Conservation (phyloP, 2,888 invertebrate species). For the Stegophylla sp. region DNA sequence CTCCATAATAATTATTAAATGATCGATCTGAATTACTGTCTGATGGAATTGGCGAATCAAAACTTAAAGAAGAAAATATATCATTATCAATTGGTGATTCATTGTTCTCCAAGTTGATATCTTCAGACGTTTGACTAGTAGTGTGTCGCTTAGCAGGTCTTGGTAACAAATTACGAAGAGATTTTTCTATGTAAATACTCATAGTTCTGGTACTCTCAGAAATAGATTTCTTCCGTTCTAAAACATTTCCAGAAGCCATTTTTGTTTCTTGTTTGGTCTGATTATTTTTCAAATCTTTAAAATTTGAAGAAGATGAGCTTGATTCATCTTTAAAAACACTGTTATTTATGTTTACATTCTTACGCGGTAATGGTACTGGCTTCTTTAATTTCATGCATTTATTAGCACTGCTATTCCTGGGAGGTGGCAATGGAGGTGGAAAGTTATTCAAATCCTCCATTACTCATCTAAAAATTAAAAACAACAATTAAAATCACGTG, state of each 20-base stretch:
- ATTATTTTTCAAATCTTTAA: conserved; percentile 57
- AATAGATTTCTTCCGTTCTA: conserved; percentile 70
- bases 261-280: conserved; percentile 67
- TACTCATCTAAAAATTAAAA: conserved; percentile 56
- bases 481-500: conserved; percentile 51
- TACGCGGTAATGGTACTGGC: conserved; percentile 60
- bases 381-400: conserved; percentile 48
- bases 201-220: conserved; percentile 72
- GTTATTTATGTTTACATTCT: conserved; percentile 42
- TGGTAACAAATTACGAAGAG: conserved; percentile 64
- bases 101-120: conserved; percentile 61
- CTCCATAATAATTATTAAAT: conserved; percentile 44
- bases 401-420: conserved; percentile 22
- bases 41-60: conserved; percentile 70
- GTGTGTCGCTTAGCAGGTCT: conserved; percentile 56
- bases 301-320: conserved; percentile 8
- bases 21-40: conserved; percentile 55
- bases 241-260: conserved; percentile 67
- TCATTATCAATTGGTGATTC: conserved; percentile 65
- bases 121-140: conserved; percentile 61
- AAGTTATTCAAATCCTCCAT: conserved; percentile 46
- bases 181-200: conserved; percentile 66
- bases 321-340: conserved; percentile 16
- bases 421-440: conserved; percentile 52
- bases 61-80: conserved; percentile 73